A percentile compares a stretch with the other conserved stretches of the same genome.
Conservation (phyloP, 2,113 vertebrate genomes). For the Mus musculus region GRCm39 chr19:16086501-16087000, state of each 20-base stretch:
- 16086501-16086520: neutral
- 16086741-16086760: neutral
- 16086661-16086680: neutral
- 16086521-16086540: too few species aligned
- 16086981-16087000: neutral
- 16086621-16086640: too few species aligned
- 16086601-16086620: neutral
- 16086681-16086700: neutral
- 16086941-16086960: neutral
- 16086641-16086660: neutral
- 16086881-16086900: neutral
- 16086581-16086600: too few species aligned
- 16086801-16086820: neutral
- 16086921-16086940: neutral
- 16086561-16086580: too few species aligned
- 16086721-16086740: neutral
- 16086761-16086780: neutral
- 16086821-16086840: neutral
- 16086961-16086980: neutral
- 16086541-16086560: too few species aligned
- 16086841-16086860: neutral
- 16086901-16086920: neutral
- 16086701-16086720: neutral
- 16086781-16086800: neutral
- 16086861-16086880: neutral